Evolutionary conservation across 2,888 invertebrate species (phyloP).

Genomic region (Hipparchia semele): DNA sequence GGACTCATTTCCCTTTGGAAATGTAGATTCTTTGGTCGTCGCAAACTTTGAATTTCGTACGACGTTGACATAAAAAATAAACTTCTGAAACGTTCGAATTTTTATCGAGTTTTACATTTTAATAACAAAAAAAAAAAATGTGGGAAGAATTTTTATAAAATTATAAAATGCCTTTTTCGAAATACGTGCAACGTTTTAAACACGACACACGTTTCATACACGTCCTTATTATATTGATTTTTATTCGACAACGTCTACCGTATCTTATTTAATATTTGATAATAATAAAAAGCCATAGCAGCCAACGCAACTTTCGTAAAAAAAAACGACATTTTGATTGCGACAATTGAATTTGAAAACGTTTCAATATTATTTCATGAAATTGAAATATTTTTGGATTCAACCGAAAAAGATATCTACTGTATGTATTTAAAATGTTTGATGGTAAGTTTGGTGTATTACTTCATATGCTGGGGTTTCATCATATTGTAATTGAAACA

Average conservation of each 20-base stretch:
- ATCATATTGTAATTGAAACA: constrained; percentile 81
- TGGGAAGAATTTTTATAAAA: neutral
- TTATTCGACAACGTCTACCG: neutral
- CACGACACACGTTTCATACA: neutral
- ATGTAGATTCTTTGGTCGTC: constrained; percentile 4
- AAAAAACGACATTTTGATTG: neutral
- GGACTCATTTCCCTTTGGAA: constrained; percentile 28
- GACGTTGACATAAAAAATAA: neutral
- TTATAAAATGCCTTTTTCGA: neutral
- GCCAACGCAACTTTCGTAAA: neutral
- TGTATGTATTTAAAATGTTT: constrained; percentile 5
- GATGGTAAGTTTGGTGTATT: constrained; percentile 29
- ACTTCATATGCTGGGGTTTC: constrained; percentile 53
- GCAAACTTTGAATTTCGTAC: neutral
- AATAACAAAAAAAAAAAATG: neutral
- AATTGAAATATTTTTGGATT: neutral
- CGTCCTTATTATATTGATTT: neutral
- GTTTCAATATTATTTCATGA: constrained; percentile 4
- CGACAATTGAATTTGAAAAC: neutral
- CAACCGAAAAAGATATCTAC: neutral
- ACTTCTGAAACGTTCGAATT: neutral
- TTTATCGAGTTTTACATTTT: neutral
- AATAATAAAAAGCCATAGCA: neutral
- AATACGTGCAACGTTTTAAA: neutral
- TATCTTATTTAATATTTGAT: neutral